Conservation (phyloP, 2,797 vertebrate genomes). For the Tachyglossus aculeatus region DNA sequence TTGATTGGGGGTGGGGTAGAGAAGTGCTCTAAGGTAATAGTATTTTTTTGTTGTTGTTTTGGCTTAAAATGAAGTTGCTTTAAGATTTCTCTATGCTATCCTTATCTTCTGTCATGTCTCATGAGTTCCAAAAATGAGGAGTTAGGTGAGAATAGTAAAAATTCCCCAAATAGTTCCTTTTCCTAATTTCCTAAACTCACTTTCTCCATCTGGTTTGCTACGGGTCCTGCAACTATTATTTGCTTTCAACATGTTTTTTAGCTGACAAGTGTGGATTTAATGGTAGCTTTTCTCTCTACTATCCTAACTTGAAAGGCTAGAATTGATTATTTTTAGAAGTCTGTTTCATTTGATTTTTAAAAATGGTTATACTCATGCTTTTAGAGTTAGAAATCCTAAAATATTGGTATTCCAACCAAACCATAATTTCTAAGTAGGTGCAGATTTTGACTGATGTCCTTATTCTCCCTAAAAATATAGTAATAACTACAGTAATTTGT, state of each 20-base stretch:
- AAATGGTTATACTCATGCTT: conserved; percentile 40
- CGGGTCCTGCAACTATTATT: conserved; percentile 42
- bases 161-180: conserved; percentile 45
- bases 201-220: conserved; percentile 33
- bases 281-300: conserved; percentile 36
- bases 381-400: conserved; percentile 37
- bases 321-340: conserved; percentile 46
- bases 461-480: conserved; percentile 26
- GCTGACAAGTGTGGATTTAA: conserved; percentile 45
- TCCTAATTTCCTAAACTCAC: conserved; percentile 30
- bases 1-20: conserved; percentile 58
- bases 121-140: conserved; percentile 39
- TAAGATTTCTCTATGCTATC: conserved; percentile 55
- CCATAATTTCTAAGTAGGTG: conserved; percentile 43
- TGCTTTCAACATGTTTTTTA: conserved; percentile 52
- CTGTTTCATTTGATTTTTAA: conserved; percentile 46
- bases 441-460: conserved; percentile 36
- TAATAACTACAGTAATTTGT: conserved; percentile 42
- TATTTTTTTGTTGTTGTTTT: background rate
- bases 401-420: conserved; percentile 13
- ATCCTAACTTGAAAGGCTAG: conserved; percentile 38
- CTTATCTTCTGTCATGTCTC: conserved; percentile 59
- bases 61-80: conserved; percentile 20
- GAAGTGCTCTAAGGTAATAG: conserved; percentile 55
- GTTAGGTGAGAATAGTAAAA: conserved; percentile 41